A percentile compares a stretch with the other conserved stretches of the same genome.
Evolutionary conservation across 2,797 vertebrate species (phyloP).

Genomic region (Melanotaenia pygmaea): DNA sequence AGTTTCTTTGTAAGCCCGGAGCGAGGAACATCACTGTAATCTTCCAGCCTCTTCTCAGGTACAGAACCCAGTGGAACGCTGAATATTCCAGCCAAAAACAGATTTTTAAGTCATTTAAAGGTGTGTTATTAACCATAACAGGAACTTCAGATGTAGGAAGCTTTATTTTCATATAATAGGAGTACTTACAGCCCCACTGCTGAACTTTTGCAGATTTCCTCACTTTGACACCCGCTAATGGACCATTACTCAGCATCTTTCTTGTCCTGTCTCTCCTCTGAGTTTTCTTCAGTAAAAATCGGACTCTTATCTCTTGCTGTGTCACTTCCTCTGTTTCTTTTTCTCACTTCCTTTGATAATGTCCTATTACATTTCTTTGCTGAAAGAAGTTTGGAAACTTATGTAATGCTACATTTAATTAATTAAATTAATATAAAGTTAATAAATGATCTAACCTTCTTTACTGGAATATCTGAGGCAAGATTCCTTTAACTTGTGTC

Average conservation of each 20-base stretch:
- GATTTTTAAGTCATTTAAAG: not conserved
- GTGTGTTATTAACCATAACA: not conserved
- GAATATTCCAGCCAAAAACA: not conserved
- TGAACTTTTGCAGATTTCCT: too few relatives aligned
- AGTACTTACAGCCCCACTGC: not conserved
- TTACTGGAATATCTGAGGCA: slow-evolving; percentile 22
- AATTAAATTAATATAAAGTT: slow-evolving; percentile 14
- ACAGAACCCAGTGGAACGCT: slow-evolving; percentile 30
- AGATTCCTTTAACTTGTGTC: slow-evolving; percentile 30
- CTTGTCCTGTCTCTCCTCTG: too few relatives aligned
- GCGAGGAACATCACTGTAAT: slow-evolving; percentile 97
- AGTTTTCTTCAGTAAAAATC: too few relatives aligned
- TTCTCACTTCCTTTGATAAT: too few relatives aligned
- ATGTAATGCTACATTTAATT: not conserved
- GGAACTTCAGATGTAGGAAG: not conserved
- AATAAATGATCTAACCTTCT: slow-evolving; percentile 4
- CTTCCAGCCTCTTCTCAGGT: slow-evolving; percentile 97
- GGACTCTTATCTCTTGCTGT: too few relatives aligned
- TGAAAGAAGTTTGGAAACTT: not conserved
- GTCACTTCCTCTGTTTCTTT: too few relatives aligned
- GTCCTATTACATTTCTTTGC: too few relatives aligned
- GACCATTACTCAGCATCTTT: too few relatives aligned
- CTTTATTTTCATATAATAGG: not conserved
- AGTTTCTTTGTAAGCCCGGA: slow-evolving; percentile 98
- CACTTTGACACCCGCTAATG: too few relatives aligned